Evolutionary conservation across 2,797 vertebrate species (phyloP).

Genomic region (Chloroceryle inda): DNA sequence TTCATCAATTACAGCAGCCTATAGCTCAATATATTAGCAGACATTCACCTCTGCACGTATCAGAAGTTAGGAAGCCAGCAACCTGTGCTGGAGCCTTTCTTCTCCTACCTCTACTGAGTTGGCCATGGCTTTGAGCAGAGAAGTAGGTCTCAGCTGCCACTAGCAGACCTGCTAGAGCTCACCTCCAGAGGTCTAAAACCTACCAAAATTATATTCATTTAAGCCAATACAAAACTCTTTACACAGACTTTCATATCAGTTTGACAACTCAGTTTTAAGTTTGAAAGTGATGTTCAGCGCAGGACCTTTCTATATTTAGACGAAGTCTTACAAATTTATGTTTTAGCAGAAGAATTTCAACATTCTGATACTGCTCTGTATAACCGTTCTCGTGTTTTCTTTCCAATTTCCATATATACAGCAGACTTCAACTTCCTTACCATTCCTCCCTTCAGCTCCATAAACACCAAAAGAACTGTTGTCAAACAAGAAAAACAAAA

Average conservation of each 20-base stretch:
- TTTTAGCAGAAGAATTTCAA: background rate
- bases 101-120: background rate
- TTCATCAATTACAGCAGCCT: background rate
- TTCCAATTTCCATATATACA: background rate
- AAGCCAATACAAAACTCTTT: background rate
- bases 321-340: background rate
- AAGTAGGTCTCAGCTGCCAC: background rate
- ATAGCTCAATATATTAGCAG: background rate
- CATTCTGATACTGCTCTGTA: background rate
- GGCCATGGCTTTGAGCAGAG: background rate
- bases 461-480: conserved; percentile 3
- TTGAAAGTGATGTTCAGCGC: background rate
- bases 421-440: background rate
- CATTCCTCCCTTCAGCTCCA: background rate
- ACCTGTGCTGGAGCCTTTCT: background rate
- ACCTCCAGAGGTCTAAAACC: background rate
- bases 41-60: background rate
- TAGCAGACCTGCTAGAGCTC: background rate
- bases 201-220: background rate
- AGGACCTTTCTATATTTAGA: background rate
- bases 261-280: background rate
- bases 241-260: background rate
- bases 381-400: background rate
- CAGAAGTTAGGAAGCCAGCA: background rate
- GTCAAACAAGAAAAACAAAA: conserved; percentile 33